Evolutionary conservation across 2,888 invertebrate species (phyloP).

Genomic region (Byasa hedistus): DNA sequence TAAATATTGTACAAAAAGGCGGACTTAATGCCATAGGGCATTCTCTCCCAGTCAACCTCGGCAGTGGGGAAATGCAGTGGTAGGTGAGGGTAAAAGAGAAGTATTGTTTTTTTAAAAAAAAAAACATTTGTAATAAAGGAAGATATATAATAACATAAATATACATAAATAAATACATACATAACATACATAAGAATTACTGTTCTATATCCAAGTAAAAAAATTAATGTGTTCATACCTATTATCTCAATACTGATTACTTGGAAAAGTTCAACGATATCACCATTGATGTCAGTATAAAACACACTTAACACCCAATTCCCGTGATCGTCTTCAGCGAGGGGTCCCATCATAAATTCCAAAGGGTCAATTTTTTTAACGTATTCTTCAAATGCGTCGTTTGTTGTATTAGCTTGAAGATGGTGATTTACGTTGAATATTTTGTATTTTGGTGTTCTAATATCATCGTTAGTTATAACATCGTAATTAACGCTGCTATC

Average conservation of each 20-base stretch:
- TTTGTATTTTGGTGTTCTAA: conserved; percentile 34
- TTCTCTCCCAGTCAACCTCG: no score
- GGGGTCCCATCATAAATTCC: conserved; percentile 61
- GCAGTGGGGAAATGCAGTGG: no score
- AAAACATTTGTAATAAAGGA: no score
- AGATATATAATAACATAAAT: no score
- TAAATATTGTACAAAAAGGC: no score
- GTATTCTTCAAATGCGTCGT: conserved; percentile 35
- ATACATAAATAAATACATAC: no score
- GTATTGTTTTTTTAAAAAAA: no score
- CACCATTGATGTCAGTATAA: conserved; percentile 42
- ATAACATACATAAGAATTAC: no score
- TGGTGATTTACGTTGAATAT: conserved; percentile 40
- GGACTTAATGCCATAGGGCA: no score
- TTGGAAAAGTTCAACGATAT: conserved; percentile 60
- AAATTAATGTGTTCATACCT: no score
- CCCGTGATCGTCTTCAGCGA: conserved; percentile 55
- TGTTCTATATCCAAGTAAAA: no score
- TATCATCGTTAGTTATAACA: conserved; percentile 28
- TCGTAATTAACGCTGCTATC: conserved; percentile 31
- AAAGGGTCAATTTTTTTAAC: conserved; percentile 40
- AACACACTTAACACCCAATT: conserved; percentile 66
- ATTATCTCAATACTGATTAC: conserved; percentile 58
- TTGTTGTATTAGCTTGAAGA: conserved; percentile 26
- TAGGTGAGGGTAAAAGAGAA: no score